Percentiles rank a stretch among this genome's conserved stretches.
Conservation (phyloP, 2,888 invertebrate species). For the Archaeoteleia sp. region DNA sequence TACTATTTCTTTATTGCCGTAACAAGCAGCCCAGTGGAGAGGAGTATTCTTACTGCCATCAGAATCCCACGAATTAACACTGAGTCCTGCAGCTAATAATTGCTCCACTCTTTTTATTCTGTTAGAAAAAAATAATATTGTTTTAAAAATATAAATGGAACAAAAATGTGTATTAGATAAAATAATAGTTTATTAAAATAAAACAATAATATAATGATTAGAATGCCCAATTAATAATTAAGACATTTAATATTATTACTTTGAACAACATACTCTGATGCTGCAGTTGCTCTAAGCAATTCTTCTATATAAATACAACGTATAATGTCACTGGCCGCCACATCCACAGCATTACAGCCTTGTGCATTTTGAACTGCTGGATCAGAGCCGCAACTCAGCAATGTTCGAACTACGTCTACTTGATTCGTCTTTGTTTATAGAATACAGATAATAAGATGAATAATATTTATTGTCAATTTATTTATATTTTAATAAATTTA, state of each 20-base stretch:
- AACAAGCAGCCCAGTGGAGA: slow-evolving; percentile 81
- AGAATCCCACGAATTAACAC: slow-evolving; percentile 79
- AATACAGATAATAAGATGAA: slow-evolving; percentile 3
- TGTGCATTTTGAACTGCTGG: slow-evolving; percentile 77
- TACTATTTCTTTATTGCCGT: slow-evolving; percentile 78
- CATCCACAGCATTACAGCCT: slow-evolving; percentile 77
- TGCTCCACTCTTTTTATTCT: slow-evolving; percentile 78
- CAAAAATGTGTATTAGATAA: too few relatives aligned
- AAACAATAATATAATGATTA: too few relatives aligned
- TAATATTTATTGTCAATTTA: too few relatives aligned
- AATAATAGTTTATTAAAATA: slow-evolving; percentile 17
- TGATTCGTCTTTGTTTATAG: slow-evolving; percentile 74
- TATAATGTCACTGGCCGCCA: slow-evolving; percentile 76
- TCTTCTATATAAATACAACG: slow-evolving; percentile 78
- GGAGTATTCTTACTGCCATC: slow-evolving; percentile 79
- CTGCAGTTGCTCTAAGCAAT: slow-evolving; percentile 78
- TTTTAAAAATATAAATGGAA: too few relatives aligned
- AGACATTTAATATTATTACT: background rate
- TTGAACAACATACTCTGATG: slow-evolving; percentile 76
- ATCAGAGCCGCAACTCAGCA: slow-evolving; percentile 79
- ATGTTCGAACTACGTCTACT: slow-evolving; percentile 78
- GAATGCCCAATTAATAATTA: slow-evolving; percentile 3
- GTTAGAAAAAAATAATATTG: too few relatives aligned
- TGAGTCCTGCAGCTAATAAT: slow-evolving; percentile 78
- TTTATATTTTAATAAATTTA: too few relatives aligned